phyloP scores from a whole-genome alignment of 2,797 vertebrate genomes.

The Propithecus deckenii region DNA sequence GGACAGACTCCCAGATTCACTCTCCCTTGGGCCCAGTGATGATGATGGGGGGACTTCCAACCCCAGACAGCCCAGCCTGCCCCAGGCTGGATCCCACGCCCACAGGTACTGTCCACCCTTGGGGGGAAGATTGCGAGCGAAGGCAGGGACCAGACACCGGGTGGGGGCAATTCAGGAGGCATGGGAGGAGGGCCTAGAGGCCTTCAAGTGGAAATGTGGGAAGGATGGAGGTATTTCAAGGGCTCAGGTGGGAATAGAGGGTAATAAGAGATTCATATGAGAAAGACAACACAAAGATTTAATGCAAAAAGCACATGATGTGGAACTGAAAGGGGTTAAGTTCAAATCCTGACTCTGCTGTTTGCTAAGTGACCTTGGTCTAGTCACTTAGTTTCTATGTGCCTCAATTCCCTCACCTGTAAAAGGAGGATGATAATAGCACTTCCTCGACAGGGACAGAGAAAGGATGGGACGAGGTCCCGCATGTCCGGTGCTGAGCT shows the following conservation, averaged over 20 bases:
- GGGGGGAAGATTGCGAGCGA: background rate
- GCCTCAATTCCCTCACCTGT: background rate
- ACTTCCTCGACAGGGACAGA: background rate
- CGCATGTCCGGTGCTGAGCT: background rate
- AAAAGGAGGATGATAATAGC: background rate
- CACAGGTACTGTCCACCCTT: conserved; percentile 60
- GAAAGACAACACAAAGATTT: background rate
- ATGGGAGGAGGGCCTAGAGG: background rate
- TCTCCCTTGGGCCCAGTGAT: conserved; percentile 53
- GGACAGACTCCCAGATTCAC: conserved; percentile 60
- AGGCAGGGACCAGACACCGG: background rate
- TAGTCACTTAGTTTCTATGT: conserved; percentile 4
- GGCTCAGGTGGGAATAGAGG: background rate
- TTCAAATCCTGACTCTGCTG: conserved; percentile 19
- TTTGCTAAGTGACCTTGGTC: conserved; percentile 35
- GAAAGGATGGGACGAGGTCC: background rate
- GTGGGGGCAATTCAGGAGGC: background rate
- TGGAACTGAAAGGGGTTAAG: background rate
- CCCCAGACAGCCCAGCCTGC: conserved; percentile 46
- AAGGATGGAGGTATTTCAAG: background rate
- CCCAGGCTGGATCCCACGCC: conserved; percentile 42
- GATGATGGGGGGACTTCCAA: conserved; percentile 22
- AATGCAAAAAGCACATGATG: background rate
- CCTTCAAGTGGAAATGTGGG: background rate
- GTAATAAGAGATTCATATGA: background rate